Evolutionary conservation across 2,888 invertebrate genomes (phyloP).

Genomic region (Chrysodeixis includens): DNA sequence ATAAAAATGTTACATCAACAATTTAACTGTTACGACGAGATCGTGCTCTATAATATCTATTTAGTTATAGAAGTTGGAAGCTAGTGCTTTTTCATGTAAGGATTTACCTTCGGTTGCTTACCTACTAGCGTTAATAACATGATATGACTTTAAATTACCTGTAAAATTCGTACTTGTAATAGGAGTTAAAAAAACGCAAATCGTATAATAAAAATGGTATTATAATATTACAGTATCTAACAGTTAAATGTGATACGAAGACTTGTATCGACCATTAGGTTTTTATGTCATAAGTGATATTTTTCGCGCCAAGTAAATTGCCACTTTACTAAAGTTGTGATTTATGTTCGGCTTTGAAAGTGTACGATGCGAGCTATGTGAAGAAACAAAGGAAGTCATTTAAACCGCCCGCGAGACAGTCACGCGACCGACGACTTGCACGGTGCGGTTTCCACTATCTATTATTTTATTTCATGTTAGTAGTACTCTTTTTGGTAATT

Average conservation of each 20-base stretch:
- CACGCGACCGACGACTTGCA: slow-evolving; percentile 77
- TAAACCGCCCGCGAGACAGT: slow-evolving; percentile 80
- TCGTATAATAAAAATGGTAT: not conserved
- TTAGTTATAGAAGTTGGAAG: too few species aligned
- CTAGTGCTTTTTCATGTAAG: too few species aligned
- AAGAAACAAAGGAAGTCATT: slow-evolving; percentile 85
- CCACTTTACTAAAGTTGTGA: slow-evolving; percentile 71
- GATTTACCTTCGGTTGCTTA: too few species aligned
- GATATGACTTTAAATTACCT: too few species aligned
- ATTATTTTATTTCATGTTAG: slow-evolving; percentile 71
- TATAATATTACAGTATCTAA: slow-evolving; percentile 28
- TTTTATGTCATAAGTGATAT: slow-evolving; percentile 59
- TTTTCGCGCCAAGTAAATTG: slow-evolving; percentile 64
- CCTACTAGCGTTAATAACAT: too few species aligned
- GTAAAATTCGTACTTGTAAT: too few species aligned
- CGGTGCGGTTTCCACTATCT: slow-evolving; percentile 70
- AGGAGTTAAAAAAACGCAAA: too few species aligned
- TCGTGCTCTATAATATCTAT: slow-evolving; percentile 57
- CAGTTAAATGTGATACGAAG: slow-evolving; percentile 47
- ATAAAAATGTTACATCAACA: slow-evolving; percentile 67
- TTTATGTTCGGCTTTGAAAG: slow-evolving; percentile 70
- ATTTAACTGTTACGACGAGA: slow-evolving; percentile 53
- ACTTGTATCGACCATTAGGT: slow-evolving; percentile 47
- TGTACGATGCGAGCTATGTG: slow-evolving; percentile 75
- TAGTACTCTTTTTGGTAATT: slow-evolving; percentile 60